A percentile compares a stretch with the other conserved stretches of the same genome.
phyloP scores from a whole-genome alignment of 2,888 invertebrate species.

The Agonopterix alstromeriana region DNA sequence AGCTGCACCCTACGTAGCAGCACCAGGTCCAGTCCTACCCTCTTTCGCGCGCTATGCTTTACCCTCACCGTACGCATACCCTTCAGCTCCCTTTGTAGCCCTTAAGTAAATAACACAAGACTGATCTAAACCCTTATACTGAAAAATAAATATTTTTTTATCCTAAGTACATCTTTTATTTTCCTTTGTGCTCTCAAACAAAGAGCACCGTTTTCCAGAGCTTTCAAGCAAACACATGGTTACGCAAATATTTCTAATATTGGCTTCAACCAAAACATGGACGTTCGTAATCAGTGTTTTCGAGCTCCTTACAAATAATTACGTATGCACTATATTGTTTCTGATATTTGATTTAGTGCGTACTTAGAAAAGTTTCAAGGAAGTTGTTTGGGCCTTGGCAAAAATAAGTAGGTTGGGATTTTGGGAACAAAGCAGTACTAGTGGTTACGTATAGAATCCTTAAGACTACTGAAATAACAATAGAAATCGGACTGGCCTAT shows the following conservation, averaged over 20 bases:
- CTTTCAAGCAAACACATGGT: background rate
- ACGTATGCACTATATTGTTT: slow-evolving; percentile 14
- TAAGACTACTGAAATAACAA: slow-evolving; percentile 21
- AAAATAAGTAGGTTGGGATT: slow-evolving; percentile 20
- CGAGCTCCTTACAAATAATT: slow-evolving; percentile 12
- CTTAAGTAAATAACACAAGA: slow-evolving; percentile 47
- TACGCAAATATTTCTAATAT: background rate
- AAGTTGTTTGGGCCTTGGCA: slow-evolving; percentile 35
- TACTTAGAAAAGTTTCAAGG: slow-evolving; percentile 32
- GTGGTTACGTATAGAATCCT: slow-evolving; percentile 38
- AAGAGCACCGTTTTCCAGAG: background rate
- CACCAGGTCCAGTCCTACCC: slow-evolving; percentile 27
- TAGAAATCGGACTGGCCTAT: slow-evolving; percentile 30
- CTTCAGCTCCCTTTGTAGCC: slow-evolving; percentile 50
- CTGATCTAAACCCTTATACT: slow-evolving; percentile 20
- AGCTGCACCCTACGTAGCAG: slow-evolving; percentile 18
- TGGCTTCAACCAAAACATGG: slow-evolving; percentile 4
- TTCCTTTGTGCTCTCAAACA: background rate
- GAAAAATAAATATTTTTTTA: slow-evolving; percentile 16
- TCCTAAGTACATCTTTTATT: background rate
- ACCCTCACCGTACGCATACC: slow-evolving; percentile 37
- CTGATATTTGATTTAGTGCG: slow-evolving; percentile 10
- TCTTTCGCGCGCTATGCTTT: slow-evolving; percentile 13
- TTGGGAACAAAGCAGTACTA: slow-evolving; percentile 20
- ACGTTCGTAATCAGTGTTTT: background rate